Conservation (phyloP, 2,797 vertebrate genomes). For the Tenualosa thibaudeaui region DNA sequence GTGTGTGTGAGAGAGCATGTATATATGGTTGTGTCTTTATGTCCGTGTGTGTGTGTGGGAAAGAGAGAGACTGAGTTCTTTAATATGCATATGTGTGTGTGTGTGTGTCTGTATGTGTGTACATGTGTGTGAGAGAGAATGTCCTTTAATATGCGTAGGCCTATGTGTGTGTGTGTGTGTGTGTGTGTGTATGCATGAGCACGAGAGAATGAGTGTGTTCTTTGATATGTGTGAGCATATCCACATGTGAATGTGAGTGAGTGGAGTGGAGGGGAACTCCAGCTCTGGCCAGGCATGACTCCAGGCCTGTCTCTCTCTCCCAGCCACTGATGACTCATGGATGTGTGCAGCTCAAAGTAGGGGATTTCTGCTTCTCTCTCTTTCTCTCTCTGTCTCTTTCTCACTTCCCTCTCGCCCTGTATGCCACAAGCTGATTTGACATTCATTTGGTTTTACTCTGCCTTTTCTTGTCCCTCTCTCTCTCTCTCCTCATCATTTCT, state of each 20-base stretch:
- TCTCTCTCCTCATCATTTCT: constrained; percentile 2
- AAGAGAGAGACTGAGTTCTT: neutral
- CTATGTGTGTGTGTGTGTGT: neutral
- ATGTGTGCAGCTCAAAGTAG: constrained; percentile 49
- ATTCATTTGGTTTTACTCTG: neutral
- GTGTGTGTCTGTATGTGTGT: neutral
- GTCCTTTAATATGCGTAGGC: neutral
- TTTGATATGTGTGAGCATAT: constrained; percentile 31
- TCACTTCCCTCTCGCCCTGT: neutral
- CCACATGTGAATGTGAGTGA: constrained; percentile 38
- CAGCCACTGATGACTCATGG: constrained; percentile 53
- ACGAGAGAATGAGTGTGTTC: constrained; percentile 33
- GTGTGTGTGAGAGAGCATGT: neutral
- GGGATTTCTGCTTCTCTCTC: constrained; percentile 46
- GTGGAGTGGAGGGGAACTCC: constrained; percentile 53
- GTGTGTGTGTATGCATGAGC: neutral
- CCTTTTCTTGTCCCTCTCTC: neutral
- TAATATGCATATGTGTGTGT: neutral
- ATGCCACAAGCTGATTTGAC: neutral
- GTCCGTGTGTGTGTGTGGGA: neutral
- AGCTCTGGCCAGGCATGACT: constrained; percentile 49
- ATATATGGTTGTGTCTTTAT: neutral
- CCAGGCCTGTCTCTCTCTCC: constrained; percentile 49
- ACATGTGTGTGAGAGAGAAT: neutral
- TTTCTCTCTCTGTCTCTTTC: neutral